Base-by-base conservation (phyloP, 2,888 invertebrate genomes). In the Eristalis tenax region DNA sequence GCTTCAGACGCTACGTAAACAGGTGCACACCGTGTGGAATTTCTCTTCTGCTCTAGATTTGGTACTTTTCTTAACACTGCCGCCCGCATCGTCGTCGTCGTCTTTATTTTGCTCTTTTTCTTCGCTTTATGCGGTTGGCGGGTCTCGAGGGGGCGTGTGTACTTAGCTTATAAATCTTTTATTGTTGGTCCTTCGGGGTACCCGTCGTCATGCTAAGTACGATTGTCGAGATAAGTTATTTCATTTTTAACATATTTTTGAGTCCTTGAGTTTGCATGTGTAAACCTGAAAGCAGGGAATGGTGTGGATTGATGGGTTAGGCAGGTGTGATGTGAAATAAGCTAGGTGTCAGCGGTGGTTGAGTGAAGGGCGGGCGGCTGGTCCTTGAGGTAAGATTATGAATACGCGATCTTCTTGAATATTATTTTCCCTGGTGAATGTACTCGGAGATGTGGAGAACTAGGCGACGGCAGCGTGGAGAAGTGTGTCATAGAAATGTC, bases 121-220 rank as follows among this genome's bases (percentile, higher is more conserved):
- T 18, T 59, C 6, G 57, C 26, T 26, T 26, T 3, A 26, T 26
- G 26, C 4, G 22, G 4, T 11, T 23, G 22, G 22, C 56, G 22
- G 56, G 22, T 23, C 11, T 11, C 10, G 59, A 1, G 38, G 63
- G 64, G 68, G 69, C 65, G 65, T 61, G 23, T 64, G 35, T 71
- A 74, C 71, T 77, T 40, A 28, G 77, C 71, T 82, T 70, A 77
- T 82, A 77, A 83, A 76, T 77, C 66, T 77, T 83, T 83, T 83
- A 83, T 77, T 77, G 77, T 71, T 66, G 50, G 61, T 77, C 77
- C 77, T 77, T 26, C 28, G 57, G 66, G 77, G 63, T 56, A 61
- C 59, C 50, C 76, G 70, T 76, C 59, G 65, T 66, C 65, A 32
- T 70, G 43, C 43, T 66, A 59, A 65, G 76, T 76, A 71, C 71